phyloP scores from a whole-genome alignment of 2,888 invertebrate species.

The Ectobius pallidus region DNA sequence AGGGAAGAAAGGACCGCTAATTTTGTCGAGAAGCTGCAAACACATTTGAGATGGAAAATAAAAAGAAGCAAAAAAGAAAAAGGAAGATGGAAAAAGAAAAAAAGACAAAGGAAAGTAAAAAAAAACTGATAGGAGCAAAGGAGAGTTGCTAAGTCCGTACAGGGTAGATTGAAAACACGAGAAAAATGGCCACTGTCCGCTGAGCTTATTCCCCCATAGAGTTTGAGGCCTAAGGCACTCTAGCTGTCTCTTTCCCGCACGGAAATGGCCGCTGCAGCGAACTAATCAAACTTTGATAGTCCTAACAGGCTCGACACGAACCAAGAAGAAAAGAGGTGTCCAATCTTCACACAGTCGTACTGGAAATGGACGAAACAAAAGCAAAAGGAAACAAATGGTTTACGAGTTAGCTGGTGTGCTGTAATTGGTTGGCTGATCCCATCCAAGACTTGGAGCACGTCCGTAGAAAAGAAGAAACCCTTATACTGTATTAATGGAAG shows the following conservation, averaged over 20 bases:
- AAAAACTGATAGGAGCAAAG: conserved; percentile 26
- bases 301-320: conserved; percentile 38
- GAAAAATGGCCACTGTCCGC: conserved; percentile 44
- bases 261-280: conserved; percentile 35
- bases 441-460: conserved; percentile 35
- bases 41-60: conserved; percentile 27
- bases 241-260: not conserved
- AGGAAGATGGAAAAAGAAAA: not conserved
- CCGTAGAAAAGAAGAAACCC: conserved; percentile 30
- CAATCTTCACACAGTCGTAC: conserved; percentile 40
- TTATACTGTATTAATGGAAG: conserved; percentile 39
- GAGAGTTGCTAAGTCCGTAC: conserved; percentile 40
- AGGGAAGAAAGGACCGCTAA: too few relatives aligned
- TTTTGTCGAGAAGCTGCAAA: conserved; percentile 38
- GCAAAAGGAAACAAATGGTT: conserved; percentile 41
- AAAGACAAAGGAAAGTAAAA: conserved; percentile 30
- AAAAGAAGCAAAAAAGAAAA: conserved; percentile 6
- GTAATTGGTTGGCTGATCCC: conserved; percentile 39
- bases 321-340: conserved; percentile 33
- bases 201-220: conserved; percentile 39
- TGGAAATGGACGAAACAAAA: conserved; percentile 35
- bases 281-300: conserved; percentile 46
- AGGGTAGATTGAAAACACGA: conserved; percentile 44
- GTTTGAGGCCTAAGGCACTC: conserved; percentile 1
- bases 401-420: conserved; percentile 40